Base-by-base conservation (phyloP, 2,113 vertebrate species). In the Chauna torquata region DNA sequence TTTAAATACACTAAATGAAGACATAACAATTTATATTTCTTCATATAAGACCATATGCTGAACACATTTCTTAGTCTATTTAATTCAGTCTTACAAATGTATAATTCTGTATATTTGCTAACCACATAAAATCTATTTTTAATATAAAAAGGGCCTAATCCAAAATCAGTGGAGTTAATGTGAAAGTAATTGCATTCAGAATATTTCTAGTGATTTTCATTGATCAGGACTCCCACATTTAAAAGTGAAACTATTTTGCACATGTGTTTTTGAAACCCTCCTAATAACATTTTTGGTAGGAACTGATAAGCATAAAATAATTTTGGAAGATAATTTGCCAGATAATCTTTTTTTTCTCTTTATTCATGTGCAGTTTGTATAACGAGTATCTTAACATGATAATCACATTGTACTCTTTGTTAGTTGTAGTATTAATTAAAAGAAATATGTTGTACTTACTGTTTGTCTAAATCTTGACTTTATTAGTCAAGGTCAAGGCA, bases 11-110 rank as follows among this genome's bases (percentile, higher is more conserved):
- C 44, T 90, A 90, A 92, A 96, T 89, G 82, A 93, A 88, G 65
- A 93, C 90, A 59, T 66, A 85, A 90, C 42, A 91, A 79, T 86
- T 77, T 65, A 24, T 50, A 88, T 95, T 95, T 94, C 83, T 96
- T 96, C 54, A 87, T 80, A 79, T 76, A 61, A 72, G 19, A 62
- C 50, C 83, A 77, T 61, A 91, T 94, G 83, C 70, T 91, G 75
- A 86, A 68, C 78, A 88, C 61, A 86, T 96, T 91, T 81, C 76
- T 89, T 92, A 34, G 25, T 92, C 57, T 81, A 40, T 70, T 87
- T 90, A 87, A 59, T 71, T 92, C 72, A 66, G 20, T 55, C 57
- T 61, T 70, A 57, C 82, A 90, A 86, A 88, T 16, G 40, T 49
- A 38, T 57, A 82, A 61, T 90, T 79, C n/a, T 64, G 6, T 79